phyloP scores from a whole-genome alignment of 2,888 invertebrate genomes.

The Mongoloraphidia duomilia region DNA sequence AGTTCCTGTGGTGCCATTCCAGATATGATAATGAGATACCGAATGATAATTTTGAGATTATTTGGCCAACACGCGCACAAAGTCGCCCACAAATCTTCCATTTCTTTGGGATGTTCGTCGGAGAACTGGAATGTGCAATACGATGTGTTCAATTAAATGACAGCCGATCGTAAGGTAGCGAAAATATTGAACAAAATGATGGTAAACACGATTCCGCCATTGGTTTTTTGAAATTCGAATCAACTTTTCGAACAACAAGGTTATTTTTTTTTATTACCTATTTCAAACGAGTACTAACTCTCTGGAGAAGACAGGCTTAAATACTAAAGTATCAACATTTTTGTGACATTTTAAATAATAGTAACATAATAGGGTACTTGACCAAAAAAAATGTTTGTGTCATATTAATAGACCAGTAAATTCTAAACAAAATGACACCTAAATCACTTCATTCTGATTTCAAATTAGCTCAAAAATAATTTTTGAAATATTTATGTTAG shows the following conservation, averaged over 20 bases:
- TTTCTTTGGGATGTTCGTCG: conserved; percentile 88
- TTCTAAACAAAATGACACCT: no score
- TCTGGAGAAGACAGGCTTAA: no score
- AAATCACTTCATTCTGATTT: no score
- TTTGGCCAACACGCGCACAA: conserved; percentile 93
- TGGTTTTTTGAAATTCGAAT: not conserved
- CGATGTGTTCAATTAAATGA: no score
- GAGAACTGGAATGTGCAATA: conserved; percentile 54
- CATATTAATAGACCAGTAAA: no score
- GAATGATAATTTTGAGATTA: conserved; percentile 90
- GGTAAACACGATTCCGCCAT: not conserved
- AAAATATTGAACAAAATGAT: not conserved
- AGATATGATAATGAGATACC: conserved; percentile 90
- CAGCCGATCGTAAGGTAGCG: not conserved
- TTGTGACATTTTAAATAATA: no score
- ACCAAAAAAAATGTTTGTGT: no score
- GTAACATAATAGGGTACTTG: no score
- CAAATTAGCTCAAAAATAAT: no score
- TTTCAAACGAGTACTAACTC: not conserved
- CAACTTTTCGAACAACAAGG: not conserved
- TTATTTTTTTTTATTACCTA: not conserved
- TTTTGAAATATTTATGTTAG: no score
- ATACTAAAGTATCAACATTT: no score
- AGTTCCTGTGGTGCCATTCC: conserved; percentile 95
- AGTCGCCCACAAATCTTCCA: conserved; percentile 93